Evolutionary conservation across 2,888 invertebrate species (phyloP).

Genomic region (Hymenopus coronatus): DNA sequence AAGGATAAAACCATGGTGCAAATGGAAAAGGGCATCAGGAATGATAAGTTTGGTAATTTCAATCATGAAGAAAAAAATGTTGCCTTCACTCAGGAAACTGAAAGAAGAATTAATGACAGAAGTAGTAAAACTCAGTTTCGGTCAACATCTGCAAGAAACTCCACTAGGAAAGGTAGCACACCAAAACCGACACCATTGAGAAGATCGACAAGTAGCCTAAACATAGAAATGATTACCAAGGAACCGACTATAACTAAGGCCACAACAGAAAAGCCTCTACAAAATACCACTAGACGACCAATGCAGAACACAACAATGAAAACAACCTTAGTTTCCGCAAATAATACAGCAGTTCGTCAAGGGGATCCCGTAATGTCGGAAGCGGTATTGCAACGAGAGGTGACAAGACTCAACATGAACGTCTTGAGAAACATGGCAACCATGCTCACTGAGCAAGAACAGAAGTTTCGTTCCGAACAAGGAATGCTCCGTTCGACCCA

Average conservation of each 20-base stretch:
- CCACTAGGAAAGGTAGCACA: neutral
- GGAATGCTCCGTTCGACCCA: constrained; percentile 24
- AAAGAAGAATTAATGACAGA: neutral
- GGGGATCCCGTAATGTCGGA: neutral
- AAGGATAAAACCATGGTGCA: too few relatives aligned
- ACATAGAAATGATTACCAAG: neutral
- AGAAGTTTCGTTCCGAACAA: constrained; percentile 30
- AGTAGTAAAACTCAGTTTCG: neutral
- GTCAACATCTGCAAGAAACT: neutral
- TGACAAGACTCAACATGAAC: constrained; percentile 31
- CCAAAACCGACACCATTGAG: neutral
- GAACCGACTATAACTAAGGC: neutral
- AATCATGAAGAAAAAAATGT: neutral
- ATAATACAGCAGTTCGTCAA: neutral
- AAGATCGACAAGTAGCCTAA: neutral
- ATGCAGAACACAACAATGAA: neutral
- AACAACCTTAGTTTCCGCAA: neutral
- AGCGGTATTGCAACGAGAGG: neutral
- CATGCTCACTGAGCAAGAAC: constrained; percentile 27
- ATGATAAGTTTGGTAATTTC: neutral
- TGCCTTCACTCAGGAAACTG: neutral
- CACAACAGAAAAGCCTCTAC: neutral
- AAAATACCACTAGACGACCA: neutral
- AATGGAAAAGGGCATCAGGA: too few relatives aligned
- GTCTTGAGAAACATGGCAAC: constrained; percentile 26